phyloP scores from a whole-genome alignment of 2,113 vertebrate species.

The Argyrosomus japonicus region DNA sequence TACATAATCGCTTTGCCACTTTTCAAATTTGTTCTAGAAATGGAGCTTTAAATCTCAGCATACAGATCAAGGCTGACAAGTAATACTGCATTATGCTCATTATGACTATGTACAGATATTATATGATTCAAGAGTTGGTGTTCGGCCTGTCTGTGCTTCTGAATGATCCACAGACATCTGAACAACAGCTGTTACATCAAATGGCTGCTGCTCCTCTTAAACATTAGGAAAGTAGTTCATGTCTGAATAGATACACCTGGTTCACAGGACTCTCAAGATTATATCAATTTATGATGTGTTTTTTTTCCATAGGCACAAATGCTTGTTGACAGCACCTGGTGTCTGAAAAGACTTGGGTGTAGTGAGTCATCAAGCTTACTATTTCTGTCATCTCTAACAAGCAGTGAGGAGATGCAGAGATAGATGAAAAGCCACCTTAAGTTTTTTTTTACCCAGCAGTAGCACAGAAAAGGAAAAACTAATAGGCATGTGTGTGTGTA shows the following conservation, averaged over 20 bases:
- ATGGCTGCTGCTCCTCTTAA: conserved; percentile 14
- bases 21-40: neutral
- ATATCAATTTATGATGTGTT: conserved; percentile 17
- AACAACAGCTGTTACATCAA: conserved; percentile 22
- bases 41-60: neutral
- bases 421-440: conserved; percentile 28
- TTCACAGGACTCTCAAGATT: conserved; percentile 34
- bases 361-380: conserved; percentile 47
- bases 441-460: neutral
- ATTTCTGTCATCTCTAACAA: conserved; percentile 58
- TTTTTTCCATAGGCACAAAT: conserved; percentile 29
- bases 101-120: neutral
- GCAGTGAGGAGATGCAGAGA: conserved; percentile 14
- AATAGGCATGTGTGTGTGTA: conserved; percentile 1
- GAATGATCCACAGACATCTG: conserved; percentile 6
- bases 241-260: conserved; percentile 27
- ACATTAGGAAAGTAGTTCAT: conserved; percentile 13
- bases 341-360: conserved; percentile 58
- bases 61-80: neutral
- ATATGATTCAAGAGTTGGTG: neutral
- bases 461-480: conserved; percentile 19
- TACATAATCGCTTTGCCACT: too few species aligned
- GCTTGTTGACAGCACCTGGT: conserved; percentile 57
- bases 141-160: neutral
- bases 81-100: neutral